A percentile compares a stretch with the other conserved stretches of the same genome.
phyloP scores from a whole-genome alignment of 2,113 vertebrate genomes.

The Alethe castanea region DNA sequence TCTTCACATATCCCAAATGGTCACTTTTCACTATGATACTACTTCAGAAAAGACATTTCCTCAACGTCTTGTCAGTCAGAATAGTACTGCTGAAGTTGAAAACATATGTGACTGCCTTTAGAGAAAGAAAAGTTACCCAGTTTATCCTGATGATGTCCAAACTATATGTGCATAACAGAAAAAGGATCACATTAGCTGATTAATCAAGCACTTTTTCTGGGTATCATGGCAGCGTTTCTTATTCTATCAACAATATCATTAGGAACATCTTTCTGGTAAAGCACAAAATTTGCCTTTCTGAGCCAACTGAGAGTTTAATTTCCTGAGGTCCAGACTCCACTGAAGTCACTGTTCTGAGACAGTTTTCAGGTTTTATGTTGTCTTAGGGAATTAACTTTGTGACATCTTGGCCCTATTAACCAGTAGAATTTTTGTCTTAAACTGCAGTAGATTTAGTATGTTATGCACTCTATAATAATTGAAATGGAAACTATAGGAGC shows the following conservation, averaged over 20 bases:
- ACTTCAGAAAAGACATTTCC: not conserved
- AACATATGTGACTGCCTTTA: not conserved
- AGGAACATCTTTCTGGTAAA: not conserved
- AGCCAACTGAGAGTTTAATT: not conserved
- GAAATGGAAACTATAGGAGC: not conserved
- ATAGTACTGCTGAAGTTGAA: not conserved
- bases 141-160: not conserved
- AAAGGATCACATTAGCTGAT: not conserved
- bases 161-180: not conserved
- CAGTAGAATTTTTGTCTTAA: not conserved
- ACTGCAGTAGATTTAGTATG: not conserved
- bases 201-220: not conserved
- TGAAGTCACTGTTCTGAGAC: not conserved
- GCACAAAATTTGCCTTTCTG: not conserved
- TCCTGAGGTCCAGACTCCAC: not conserved
- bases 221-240: not conserved
- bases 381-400: constrained; percentile 7
- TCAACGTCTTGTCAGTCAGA: not conserved
- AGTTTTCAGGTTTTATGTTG: not conserved
- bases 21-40: not conserved
- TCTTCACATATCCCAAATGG: not conserved
- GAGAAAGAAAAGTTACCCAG: not conserved
- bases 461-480: not conserved
- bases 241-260: not conserved
- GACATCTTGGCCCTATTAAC: not conserved